A percentile compares a stretch with the other conserved stretches of the same genome.
These are phyloP conservation scores for Enteromius thamalakanensis DNA, from an alignment of 2,797 vertebrate species.

Conservation along the genomic window DNA sequence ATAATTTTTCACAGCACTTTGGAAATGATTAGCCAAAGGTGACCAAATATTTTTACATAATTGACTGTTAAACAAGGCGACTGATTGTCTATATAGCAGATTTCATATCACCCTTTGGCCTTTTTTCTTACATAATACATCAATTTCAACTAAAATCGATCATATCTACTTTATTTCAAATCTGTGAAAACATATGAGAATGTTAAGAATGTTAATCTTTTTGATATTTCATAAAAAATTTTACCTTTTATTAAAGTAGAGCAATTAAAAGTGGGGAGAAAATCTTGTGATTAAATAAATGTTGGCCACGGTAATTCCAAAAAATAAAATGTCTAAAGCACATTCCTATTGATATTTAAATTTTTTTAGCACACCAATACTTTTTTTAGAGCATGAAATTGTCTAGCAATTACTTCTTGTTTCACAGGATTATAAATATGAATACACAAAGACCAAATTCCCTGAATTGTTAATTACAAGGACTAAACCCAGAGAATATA, in stretches of 20 bases:
- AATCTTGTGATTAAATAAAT: too few species aligned
- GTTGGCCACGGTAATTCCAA: neutral
- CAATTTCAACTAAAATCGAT: neutral
- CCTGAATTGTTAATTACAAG: neutral
- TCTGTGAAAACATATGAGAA: neutral
- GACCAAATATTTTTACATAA: neutral
- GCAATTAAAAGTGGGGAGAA: neutral
- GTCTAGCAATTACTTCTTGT: neutral
- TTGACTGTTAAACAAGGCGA: neutral
- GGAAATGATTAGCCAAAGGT: neutral
- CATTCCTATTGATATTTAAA: neutral
- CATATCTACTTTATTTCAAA: neutral
- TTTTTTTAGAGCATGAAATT: neutral
- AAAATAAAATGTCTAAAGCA: neutral
- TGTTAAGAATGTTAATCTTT: too few species aligned
- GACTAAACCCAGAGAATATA: neutral
- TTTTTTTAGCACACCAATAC: too few species aligned
- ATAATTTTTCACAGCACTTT: neutral
- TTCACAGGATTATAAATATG: neutral
- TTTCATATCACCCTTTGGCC: neutral
- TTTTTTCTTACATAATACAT: neutral
- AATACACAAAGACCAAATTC: neutral
- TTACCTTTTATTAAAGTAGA: neutral
- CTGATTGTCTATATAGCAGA: neutral
- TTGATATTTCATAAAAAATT: too few species aligned